Percentiles rank a stretch among this genome's conserved stretches.
phyloP scores from a whole-genome alignment of 2,888 invertebrate species.

The Stenurella melanura region DNA sequence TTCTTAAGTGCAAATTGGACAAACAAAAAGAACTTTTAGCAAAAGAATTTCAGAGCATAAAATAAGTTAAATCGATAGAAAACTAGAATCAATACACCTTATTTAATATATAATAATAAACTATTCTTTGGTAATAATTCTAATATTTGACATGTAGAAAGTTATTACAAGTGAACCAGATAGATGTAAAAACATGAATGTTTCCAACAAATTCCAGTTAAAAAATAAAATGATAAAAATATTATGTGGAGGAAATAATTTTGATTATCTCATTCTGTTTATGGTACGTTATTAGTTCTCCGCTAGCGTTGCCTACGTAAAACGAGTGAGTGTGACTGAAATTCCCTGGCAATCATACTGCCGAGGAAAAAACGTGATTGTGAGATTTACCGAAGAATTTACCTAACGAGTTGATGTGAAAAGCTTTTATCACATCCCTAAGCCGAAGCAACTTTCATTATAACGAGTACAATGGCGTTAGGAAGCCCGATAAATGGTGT shows the following conservation, averaged over 20 bases:
- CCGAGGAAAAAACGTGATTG: conserved; percentile 28
- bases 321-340: conserved; percentile 10
- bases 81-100: too few relatives aligned
- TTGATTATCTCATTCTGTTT: conserved; percentile 5
- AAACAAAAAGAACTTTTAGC: too few relatives aligned
- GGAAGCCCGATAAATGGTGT: conserved; percentile 13
- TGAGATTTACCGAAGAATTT: conserved; percentile 37
- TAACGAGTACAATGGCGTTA: conserved; percentile 7
- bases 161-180: too few relatives aligned
- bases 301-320: not conserved
- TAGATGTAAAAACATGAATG: too few relatives aligned
- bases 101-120: too few relatives aligned
- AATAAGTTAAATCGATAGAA: too few relatives aligned
- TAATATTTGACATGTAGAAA: too few relatives aligned
- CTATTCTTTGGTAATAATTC: too few relatives aligned
- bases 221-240: not conserved
- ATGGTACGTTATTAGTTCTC: not conserved
- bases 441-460: conserved; percentile 38
- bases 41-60: too few relatives aligned
- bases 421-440: conserved; percentile 32
- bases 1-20: too few relatives aligned
- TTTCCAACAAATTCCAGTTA: too few relatives aligned
- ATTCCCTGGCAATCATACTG: conserved; percentile 5
- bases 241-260: not conserved
- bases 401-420: conserved; percentile 40